Evolutionary conservation across 2,888 invertebrate species (phyloP).

Genomic region (Criorhina ranunculi): DNA sequence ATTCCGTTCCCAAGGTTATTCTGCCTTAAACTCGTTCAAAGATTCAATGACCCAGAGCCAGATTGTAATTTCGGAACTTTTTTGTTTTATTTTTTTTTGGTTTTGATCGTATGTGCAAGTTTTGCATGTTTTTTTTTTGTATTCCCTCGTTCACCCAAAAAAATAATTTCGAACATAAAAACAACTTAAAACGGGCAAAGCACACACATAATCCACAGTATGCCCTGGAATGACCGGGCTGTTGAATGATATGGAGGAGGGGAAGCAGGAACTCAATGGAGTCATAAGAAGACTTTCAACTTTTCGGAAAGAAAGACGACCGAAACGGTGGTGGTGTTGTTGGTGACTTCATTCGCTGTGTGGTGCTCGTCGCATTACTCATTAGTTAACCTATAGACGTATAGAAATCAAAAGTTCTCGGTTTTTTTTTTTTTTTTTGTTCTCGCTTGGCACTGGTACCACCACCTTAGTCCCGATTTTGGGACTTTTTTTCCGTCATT

Average conservation of each 20-base stretch:
- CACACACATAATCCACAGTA: conserved; percentile 41
- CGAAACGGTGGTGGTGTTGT: neutral
- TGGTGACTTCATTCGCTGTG: conserved; percentile 65
- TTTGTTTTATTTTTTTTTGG: neutral
- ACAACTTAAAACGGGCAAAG: conserved; percentile 32
- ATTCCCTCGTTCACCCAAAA: conserved; percentile 52
- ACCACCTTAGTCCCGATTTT: conserved; percentile 43
- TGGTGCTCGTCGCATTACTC: conserved; percentile 48
- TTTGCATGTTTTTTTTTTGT: conserved; percentile 31
- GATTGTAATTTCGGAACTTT: conserved; percentile 51
- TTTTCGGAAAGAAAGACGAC: conserved; percentile 12
- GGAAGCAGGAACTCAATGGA: conserved; percentile 18
- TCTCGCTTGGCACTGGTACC: conserved; percentile 17
- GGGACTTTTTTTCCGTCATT: conserved; percentile 18
- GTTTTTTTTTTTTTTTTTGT: conserved; percentile 25
- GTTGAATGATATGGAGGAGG: conserved; percentile 1
- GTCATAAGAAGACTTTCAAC: conserved; percentile 49
- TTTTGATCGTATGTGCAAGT: conserved; percentile 57
- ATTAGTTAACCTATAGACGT: conserved; percentile 64
- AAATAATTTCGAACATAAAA: conserved; percentile 29
- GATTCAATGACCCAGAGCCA: conserved; percentile 74
- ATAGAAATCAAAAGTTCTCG: conserved; percentile 74
- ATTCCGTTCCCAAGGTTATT: conserved; percentile 75
- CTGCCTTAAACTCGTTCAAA: conserved; percentile 63
- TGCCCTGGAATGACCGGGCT: conserved; percentile 61